Conservation (phyloP, 2,113 vertebrate species). For the Oncorhynchus gorbuscha region DNA sequence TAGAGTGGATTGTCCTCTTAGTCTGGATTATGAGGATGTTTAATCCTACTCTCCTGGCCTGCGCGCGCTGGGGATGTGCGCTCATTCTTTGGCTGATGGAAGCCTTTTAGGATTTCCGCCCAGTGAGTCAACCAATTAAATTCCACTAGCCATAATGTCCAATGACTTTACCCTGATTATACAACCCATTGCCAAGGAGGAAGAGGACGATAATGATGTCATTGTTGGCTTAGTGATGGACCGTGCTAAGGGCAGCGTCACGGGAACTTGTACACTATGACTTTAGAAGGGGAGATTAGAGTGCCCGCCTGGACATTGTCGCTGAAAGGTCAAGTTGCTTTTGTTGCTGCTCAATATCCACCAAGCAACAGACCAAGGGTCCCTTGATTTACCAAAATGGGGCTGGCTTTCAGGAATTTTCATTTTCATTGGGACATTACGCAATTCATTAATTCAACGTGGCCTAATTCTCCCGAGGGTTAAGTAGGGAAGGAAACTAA, state of each 20-base stretch:
- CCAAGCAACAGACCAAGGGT: neutral
- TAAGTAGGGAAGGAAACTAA: conserved; percentile 3
- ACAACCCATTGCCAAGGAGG: neutral
- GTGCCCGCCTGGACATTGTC: neutral
- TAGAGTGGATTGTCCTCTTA: conserved; percentile 48
- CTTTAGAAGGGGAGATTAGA: neutral
- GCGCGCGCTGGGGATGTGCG: neutral
- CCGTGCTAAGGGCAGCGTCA: neutral
- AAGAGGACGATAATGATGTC: conserved; percentile 12
- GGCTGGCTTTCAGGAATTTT: neutral
- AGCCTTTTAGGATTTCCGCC: neutral
- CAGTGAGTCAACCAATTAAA: conserved; percentile 12
- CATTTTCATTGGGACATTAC: neutral
- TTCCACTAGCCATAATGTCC: conserved; percentile 6
- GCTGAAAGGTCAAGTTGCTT: neutral
- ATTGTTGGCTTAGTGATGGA: neutral
- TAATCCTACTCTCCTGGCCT: conserved; percentile 48
- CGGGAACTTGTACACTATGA: neutral
- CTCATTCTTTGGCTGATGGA: conserved; percentile 13
- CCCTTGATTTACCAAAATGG: neutral
- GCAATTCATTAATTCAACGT: neutral
- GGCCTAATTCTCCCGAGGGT: conserved; percentile 30
- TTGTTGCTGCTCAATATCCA: neutral
- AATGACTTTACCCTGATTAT: conserved; percentile 12
- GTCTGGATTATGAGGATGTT: conserved; percentile 43